Base-by-base conservation (phyloP, 2,797 vertebrate genomes). In the Clamator glandarius region DNA sequence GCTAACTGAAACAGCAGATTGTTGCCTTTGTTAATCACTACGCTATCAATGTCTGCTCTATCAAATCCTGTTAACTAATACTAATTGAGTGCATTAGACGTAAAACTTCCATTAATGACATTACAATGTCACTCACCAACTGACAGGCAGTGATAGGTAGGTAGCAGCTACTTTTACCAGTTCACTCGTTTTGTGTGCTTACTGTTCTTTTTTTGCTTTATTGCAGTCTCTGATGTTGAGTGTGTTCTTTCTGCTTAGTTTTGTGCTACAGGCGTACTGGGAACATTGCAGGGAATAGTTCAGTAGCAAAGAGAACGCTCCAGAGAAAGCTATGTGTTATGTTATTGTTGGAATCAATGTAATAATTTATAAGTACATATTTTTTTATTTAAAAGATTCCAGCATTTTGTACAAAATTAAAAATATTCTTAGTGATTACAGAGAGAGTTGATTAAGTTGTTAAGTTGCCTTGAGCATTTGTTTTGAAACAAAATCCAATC, bases 301-400 rank as follows among this genome's bases (percentile, higher is more conserved):
- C 78, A 68, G 80, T 93, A 97, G 95, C 92, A 81, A 39, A 87
- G 74, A 80, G 78, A 92, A 62, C 50, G 66, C 92, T 87, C 69
- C 77, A 74, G 69, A 91, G 78, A 91, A 90, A 90, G 75, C 62
- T n/a, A n/a, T 87, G 41, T 72, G 5, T n/a, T 84, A 73, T 93
- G 88, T 95, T 95, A 77, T 92, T 97, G 96, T 93, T 95, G 88
- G 91, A 97, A 82, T 88, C 70, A 84, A 90, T 62, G 70, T 77
- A 81, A 78, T 61, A 57, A 15, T 64, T 95, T 80, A 68, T 55
- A 95, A 96, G 94, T 92, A 93, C 73, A 39, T 39, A 39, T 83
- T 61, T 15, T 29, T 84, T 81, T 67, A 59, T 79, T 84, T 51
- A 44, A 74, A 76, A 52, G 28, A 63, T 42, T 28, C 12, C 52